Conservation (phyloP, 1,140 invertebrate genomes). For the Aricia agestis region DNA sequence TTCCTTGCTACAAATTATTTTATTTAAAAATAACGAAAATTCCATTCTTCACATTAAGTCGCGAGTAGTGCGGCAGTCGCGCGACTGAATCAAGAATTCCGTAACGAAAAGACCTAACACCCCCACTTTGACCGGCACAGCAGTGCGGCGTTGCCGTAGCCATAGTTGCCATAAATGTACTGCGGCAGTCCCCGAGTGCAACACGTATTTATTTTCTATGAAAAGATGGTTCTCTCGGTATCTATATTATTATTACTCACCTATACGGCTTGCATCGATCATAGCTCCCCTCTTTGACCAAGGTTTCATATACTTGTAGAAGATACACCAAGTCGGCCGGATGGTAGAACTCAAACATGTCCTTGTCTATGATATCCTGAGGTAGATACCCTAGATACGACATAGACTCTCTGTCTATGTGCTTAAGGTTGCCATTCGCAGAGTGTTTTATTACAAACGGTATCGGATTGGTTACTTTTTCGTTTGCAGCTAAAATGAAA, state of each 20-base stretch:
- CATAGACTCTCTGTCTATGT: slow-evolving; percentile 87
- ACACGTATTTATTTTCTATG: no score
- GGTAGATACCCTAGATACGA: slow-evolving; percentile 91
- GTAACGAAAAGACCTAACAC: no score
- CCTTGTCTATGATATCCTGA: slow-evolving; percentile 89
- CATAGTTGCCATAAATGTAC: no score
- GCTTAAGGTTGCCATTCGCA: slow-evolving; percentile 83
- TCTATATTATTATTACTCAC: slow-evolving; percentile 30
- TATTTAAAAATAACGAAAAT: no score
- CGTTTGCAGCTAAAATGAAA: slow-evolving; percentile 78
- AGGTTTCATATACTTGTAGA: slow-evolving; percentile 89
- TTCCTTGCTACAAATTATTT: no score
- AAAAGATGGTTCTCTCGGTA: no score
- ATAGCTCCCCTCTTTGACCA: slow-evolving; percentile 78
- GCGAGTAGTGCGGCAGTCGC: no score
- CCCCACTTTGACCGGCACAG: no score
- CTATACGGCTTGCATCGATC: slow-evolving; percentile 85
- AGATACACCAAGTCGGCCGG: slow-evolving; percentile 88
- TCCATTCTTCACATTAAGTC: no score
- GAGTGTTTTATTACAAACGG: slow-evolving; percentile 87
- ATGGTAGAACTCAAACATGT: slow-evolving; percentile 92
- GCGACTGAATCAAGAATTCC: no score
- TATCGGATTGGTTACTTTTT: slow-evolving; percentile 59
- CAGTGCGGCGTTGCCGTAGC: no score
- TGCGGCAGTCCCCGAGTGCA: no score